Percentiles rank a stretch among this genome's conserved stretches.
Evolutionary conservation across 2,113 vertebrate genomes (phyloP).

Genomic region (Sigmodon hispidus): DNA sequence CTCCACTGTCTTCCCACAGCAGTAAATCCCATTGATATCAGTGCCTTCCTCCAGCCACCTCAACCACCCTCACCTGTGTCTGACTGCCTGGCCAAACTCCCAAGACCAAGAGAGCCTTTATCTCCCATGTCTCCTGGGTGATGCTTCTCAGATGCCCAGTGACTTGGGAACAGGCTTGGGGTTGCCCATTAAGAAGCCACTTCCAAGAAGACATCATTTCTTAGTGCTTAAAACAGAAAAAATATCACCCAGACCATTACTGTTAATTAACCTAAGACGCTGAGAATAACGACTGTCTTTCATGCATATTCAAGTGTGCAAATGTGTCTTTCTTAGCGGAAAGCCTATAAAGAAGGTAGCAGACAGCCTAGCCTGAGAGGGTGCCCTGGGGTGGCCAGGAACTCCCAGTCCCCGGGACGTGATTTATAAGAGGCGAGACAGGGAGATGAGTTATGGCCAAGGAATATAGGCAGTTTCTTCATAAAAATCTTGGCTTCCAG

Average conservation of each 20-base stretch:
- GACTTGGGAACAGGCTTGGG: background rate
- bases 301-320: conserved; percentile 57
- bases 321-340: conserved; percentile 64
- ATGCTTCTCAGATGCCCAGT: background rate
- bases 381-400: conserved; percentile 45
- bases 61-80: background rate
- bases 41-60: fast-evolving
- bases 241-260: conserved; percentile 30
- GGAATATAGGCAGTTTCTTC: conserved; percentile 74
- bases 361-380: conserved; percentile 26
- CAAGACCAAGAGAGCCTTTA: background rate
- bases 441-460: conserved; percentile 71
- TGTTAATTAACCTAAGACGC: conserved; percentile 77
- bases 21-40: background rate
- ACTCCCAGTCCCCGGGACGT: conserved; percentile 66
- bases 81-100: background rate
- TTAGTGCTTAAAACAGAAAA: conserved; percentile 29
- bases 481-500: conserved; percentile 50
- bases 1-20: conserved; percentile 82
- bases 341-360: conserved; percentile 61
- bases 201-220: background rate
- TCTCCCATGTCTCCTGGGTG: fast-evolving
- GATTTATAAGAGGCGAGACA: conserved; percentile 82
- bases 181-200: background rate
- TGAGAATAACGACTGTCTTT: conserved; percentile 58